phyloP scores from a whole-genome alignment of 2,797 vertebrate genomes.

The Phrynocephalus vlangalii region DNA sequence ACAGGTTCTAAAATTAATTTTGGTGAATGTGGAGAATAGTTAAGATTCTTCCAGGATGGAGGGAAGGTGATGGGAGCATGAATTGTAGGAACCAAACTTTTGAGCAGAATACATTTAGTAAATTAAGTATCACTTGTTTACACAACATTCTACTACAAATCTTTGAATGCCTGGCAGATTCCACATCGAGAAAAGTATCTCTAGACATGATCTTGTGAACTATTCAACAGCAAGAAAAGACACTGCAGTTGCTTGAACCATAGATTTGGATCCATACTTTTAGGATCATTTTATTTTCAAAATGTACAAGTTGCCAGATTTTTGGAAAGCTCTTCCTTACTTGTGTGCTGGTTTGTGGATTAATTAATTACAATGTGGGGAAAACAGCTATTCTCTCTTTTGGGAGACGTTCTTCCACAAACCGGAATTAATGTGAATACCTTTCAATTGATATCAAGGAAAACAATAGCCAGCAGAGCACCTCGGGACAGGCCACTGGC shows the following conservation, averaged over 20 bases:
- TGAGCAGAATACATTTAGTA: too few relatives aligned
- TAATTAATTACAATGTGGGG: conserved; percentile 13
- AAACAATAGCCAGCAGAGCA: not conserved
- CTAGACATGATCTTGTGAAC: not conserved
- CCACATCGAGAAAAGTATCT: not conserved
- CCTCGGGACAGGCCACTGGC: not conserved
- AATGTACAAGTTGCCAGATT: not conserved
- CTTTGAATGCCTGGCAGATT: not conserved
- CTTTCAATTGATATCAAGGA: conserved; percentile 10
- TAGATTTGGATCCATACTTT: not conserved
- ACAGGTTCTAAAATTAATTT: not conserved
- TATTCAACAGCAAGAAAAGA: not conserved
- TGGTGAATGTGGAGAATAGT: not conserved
- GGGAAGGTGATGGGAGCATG: not conserved
- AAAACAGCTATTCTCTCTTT: not conserved
- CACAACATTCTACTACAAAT: not conserved
- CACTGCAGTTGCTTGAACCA: not conserved
- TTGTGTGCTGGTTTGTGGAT: not conserved
- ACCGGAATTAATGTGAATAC: conserved; percentile 5
- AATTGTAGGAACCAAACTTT: not conserved
- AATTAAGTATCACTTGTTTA: not conserved
- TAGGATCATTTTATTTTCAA: not conserved
- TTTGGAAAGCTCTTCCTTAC: not conserved
- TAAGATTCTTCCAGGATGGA: not conserved
- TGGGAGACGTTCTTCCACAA: conserved; percentile 12